Conservation (phyloP, 2,888 invertebrate species). For the Itoplectis maculator region DNA sequence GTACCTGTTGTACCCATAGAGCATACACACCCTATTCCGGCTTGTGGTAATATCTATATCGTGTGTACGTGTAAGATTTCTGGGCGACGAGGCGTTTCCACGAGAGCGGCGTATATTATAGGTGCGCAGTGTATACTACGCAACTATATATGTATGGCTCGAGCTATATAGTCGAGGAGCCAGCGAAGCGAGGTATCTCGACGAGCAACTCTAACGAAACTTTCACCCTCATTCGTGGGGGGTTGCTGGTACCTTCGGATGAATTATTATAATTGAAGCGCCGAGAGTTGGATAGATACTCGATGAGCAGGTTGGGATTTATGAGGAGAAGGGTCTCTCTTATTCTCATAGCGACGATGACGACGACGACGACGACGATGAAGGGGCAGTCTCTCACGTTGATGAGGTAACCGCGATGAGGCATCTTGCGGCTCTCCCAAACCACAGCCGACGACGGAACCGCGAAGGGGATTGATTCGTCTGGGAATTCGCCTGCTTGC, state of each 20-base stretch:
- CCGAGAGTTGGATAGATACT: conserved; percentile 54
- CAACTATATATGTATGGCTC: conserved; percentile 18
- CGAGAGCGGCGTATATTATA: conserved; percentile 42
- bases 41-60: conserved; percentile 25
- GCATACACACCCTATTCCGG: conserved; percentile 14
- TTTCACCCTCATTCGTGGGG: conserved; percentile 47
- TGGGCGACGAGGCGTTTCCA: conserved; percentile 43
- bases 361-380: conserved; percentile 20
- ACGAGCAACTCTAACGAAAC: conserved; percentile 53
- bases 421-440: not conserved
- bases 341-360: too few species aligned
- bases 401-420: conserved; percentile 52
- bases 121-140: conserved; percentile 13
- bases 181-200: conserved; percentile 59
- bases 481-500: conserved; percentile 25
- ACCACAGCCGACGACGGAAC: conserved; percentile 17
- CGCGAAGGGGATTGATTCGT: conserved; percentile 36
- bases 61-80: conserved; percentile 56
- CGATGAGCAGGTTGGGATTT: conserved; percentile 60
- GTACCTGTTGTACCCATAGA: conserved; percentile 47
- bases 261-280: conserved; percentile 66
- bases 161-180: conserved; percentile 17
- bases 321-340: conserved; percentile 57
- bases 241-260: conserved; percentile 53
- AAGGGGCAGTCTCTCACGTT: conserved; percentile 40